Evolutionary conservation across 2,113 vertebrate genomes (phyloP), one percentile per base, ranked within the genome.

Genomic region (Oreotrochilus melanogaster): DNA sequence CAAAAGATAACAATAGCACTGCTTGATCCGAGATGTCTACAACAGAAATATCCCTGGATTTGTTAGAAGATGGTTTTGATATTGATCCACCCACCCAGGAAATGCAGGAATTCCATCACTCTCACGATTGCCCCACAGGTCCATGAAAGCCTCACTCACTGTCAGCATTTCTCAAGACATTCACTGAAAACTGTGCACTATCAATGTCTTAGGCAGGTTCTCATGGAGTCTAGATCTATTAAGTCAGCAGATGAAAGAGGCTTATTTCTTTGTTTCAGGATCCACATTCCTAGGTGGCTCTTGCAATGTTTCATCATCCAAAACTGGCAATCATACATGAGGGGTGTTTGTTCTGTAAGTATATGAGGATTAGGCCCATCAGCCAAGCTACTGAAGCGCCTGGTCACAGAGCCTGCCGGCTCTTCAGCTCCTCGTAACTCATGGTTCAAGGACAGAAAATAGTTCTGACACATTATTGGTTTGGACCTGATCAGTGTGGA

Each of bases 1-100:
- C 74, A 76, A 70, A 92, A n/a, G 6, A 48, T 74, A 95, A 95
- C 88, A 95, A 94, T 48, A 94, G 73, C 76, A 76, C 33, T 64
- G 76, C 78, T 88, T 90, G 74, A 80, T 85, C 66, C 8, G 1
- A 13, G 37, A 60, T 92, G 69, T 43, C 89, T 91, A 60, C 47
- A 76, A 82, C n/a, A 73, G 47, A 96, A 93, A 93, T 78, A 87
- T 65, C 78, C 37, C 67, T 78, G 54, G 54, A 73, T 69, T 71
- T 62, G 22, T 78, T 28, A 76, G 71, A 80, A 72, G 50, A 72
- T 65, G 48, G 54, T 75, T 93, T 93, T 92, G 71, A 72, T 72
- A 48, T 57, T 84, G 53, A 43, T 89, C 79, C 62, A 57, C 57
- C 70, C 81, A 66, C 58, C 4, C 48, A 71, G 70, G 58, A 86